Evolutionary conservation across 2,888 invertebrate species (phyloP).

Genomic region (Noctua fimbriata): DNA sequence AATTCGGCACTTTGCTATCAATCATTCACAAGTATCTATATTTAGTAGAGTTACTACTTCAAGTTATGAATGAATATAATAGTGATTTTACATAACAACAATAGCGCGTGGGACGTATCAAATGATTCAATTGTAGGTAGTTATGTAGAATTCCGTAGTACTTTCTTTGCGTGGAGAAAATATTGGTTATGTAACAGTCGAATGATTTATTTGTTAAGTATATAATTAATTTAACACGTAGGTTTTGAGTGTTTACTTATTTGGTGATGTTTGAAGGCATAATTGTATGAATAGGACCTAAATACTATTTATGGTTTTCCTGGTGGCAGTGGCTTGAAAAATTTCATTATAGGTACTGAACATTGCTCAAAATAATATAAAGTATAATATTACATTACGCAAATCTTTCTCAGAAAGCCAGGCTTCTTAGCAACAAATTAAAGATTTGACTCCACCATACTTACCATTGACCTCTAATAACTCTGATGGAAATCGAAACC

Average conservation of each 20-base stretch:
- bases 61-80: constrained; percentile 60
- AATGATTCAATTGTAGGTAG: constrained; percentile 66
- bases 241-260: constrained; percentile 13
- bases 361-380: not conserved
- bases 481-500: constrained; percentile 19
- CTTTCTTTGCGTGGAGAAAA: constrained; percentile 64
- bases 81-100: constrained; percentile 63
- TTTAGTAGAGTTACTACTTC: constrained; percentile 50
- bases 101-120: constrained; percentile 65
- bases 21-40: constrained; percentile 50
- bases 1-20: constrained; percentile 52
- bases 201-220: constrained; percentile 29
- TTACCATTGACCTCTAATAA: constrained; percentile 22
- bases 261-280: not conserved
- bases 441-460: constrained; percentile 5
- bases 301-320: not conserved
- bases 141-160: constrained; percentile 53
- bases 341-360: not conserved
- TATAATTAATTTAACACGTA: constrained; percentile 39
- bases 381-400: not conserved
- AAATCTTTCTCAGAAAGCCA: not conserved
- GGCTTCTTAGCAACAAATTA: constrained; percentile 12
- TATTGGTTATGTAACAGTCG: constrained; percentile 57
- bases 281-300: not conserved
- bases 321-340: not conserved